Conservation (phyloP, 1,140 invertebrate genomes). For the Armadillidium nasatum region DNA sequence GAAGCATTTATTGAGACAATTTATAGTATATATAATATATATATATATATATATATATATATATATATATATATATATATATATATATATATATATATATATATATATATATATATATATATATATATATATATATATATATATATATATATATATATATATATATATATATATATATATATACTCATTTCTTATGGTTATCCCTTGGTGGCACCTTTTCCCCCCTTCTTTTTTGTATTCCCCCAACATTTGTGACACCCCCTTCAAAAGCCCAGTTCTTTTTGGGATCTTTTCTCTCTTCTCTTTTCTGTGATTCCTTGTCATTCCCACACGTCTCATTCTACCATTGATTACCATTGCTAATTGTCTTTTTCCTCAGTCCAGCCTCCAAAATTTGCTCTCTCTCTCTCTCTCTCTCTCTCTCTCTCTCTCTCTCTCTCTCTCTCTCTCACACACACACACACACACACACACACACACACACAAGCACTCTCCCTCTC, state of each 20-base stretch:
- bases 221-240: neutral
- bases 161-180: no score
- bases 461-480: no score
- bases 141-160: no score
- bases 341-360: slow-evolving; percentile 9
- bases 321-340: slow-evolving; percentile 5
- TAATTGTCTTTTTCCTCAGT: slow-evolving; percentile 9
- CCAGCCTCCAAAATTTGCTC: neutral
- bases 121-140: no score
- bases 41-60: no score
- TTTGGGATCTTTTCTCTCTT: neutral
- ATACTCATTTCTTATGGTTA: no score
- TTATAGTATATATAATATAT: no score
- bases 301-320: neutral
- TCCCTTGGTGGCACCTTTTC: neutral
- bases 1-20: no score
- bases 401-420: neutral
- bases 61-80: no score
- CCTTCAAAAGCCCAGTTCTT: neutral
- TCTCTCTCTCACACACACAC: neutral
- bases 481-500: no score
- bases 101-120: no score
- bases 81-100: no score
- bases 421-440: neutral
- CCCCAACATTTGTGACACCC: neutral